These are phyloP conservation scores for Sebastolobus altivelis DNA, from an alignment of 2,797 vertebrate species.

Conservation along the genomic window DNA sequence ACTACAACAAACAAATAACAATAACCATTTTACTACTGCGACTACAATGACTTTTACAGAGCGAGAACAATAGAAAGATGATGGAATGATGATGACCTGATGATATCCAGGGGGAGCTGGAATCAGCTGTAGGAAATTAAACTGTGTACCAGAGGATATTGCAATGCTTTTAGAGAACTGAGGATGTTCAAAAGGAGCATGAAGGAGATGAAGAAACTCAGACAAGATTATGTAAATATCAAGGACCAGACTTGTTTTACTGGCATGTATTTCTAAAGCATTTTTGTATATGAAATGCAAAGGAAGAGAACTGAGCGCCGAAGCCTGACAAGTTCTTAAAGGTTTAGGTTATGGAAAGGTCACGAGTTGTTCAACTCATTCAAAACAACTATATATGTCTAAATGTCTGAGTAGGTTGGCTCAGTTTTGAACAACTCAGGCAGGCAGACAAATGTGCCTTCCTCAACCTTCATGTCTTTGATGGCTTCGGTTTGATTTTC, in stretches of 20 bases:
- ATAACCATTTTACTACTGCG: background rate
- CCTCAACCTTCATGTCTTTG: slow-evolving; percentile 56
- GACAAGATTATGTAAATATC: background rate
- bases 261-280: background rate
- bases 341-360: slow-evolving; percentile 37
- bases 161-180: background rate
- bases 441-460: slow-evolving; percentile 59
- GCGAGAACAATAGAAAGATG: background rate
- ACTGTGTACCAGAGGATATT: background rate
- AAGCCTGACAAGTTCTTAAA: background rate
- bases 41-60: background rate
- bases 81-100: background rate
- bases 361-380: slow-evolving; percentile 23
- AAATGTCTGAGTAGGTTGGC: slow-evolving; percentile 35
- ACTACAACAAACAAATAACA: background rate
- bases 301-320: background rate
- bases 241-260: background rate
- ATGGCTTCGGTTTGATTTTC: slow-evolving; percentile 51
- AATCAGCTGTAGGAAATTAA: background rate
- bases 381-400: slow-evolving; percentile 15
- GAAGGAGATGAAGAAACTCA: slow-evolving; percentile 2
- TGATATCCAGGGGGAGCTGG: background rate
- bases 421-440: slow-evolving; percentile 45
- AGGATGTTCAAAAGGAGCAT: slow-evolving; percentile 4
- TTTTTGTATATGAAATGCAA: slow-evolving; percentile 16